phyloP scores from a whole-genome alignment of 2,888 invertebrate genomes.

The Mesorhabditis spiculigera region DNA sequence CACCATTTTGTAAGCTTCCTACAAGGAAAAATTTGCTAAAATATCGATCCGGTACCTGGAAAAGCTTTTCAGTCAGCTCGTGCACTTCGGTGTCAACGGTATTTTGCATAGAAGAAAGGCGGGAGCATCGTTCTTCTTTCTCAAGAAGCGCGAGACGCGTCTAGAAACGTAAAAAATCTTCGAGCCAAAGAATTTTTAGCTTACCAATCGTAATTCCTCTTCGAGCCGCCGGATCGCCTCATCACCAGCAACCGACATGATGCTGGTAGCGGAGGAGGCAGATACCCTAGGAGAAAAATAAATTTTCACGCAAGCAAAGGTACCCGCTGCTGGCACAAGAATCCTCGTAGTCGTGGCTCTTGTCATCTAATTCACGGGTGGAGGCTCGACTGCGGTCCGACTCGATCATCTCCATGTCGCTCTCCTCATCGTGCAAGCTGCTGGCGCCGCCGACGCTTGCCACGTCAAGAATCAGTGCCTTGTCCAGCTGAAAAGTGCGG shows the following conservation, averaged over 20 bases:
- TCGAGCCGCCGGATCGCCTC: slow-evolving; percentile 6
- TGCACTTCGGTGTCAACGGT: slow-evolving; percentile 73
- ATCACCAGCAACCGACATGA: slow-evolving; percentile 1
- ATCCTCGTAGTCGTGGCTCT: slow-evolving; percentile 4
- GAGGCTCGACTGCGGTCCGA: neutral
- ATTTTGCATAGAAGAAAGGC: slow-evolving; percentile 54
- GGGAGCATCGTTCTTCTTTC: slow-evolving; percentile 29
- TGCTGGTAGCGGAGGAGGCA: neutral
- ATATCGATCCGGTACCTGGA: slow-evolving; percentile 67
- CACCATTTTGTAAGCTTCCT: slow-evolving; percentile 82
- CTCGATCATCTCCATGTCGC: neutral
- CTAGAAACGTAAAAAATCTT: slow-evolving; percentile 9
- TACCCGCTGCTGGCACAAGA: slow-evolving; percentile 3
- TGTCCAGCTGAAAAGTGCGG: too few relatives aligned
- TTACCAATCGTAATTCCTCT: slow-evolving; percentile 1
- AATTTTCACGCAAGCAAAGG: neutral
- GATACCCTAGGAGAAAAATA: neutral
- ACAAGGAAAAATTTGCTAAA: slow-evolving; percentile 26
- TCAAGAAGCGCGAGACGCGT: slow-evolving; percentile 30
- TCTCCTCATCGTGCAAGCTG: neutral
- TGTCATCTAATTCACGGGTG: neutral
- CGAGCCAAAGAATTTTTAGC: neutral
- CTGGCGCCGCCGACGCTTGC: neutral
- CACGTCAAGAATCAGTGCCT: too few relatives aligned
- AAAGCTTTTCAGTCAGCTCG: slow-evolving; percentile 76